Evolutionary conservation across 2,113 vertebrate genomes (phyloP).

Genomic region (Prochilodus magdalenae): DNA sequence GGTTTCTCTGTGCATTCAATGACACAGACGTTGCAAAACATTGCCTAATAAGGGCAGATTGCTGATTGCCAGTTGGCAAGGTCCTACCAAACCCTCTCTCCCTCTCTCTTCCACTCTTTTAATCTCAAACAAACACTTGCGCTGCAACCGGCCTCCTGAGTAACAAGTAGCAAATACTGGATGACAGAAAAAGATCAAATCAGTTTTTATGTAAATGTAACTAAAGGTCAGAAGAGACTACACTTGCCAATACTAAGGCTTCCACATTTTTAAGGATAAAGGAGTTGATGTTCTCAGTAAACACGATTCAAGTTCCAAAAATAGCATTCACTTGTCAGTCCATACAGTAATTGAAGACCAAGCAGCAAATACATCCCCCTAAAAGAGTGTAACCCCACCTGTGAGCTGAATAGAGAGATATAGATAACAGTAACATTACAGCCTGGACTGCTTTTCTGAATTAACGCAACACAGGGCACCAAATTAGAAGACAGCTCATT

Average conservation of each 20-base stretch:
- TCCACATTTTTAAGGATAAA: too few species aligned
- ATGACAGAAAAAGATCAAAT: constrained; percentile 1
- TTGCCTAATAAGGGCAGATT: constrained; percentile 76
- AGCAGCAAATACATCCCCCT: too few species aligned
- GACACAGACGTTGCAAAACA: constrained; percentile 67
- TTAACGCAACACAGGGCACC: too few species aligned
- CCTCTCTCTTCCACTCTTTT: constrained; percentile 3
- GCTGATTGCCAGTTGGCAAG: constrained; percentile 45
- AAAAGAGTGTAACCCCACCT: too few species aligned
- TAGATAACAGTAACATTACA: too few species aligned
- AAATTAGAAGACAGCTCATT: too few species aligned
- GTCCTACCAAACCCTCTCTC: background rate
- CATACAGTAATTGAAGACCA: too few species aligned
- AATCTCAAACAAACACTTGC: constrained; percentile 33
- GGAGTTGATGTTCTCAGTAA: too few species aligned
- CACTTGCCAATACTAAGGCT: background rate
- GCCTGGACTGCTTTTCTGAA: too few species aligned
- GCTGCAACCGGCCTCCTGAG: background rate
- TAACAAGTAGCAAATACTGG: constrained; percentile 7
- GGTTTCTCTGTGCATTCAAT: constrained; percentile 44
- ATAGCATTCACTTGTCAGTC: too few species aligned
- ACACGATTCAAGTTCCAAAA: too few species aligned
- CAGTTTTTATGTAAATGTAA: background rate
- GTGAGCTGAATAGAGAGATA: too few species aligned
- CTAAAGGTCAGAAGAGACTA: background rate